phyloP scores from a whole-genome alignment of 2,888 invertebrate genomes.

The Erpobdella octoculata region DNA sequence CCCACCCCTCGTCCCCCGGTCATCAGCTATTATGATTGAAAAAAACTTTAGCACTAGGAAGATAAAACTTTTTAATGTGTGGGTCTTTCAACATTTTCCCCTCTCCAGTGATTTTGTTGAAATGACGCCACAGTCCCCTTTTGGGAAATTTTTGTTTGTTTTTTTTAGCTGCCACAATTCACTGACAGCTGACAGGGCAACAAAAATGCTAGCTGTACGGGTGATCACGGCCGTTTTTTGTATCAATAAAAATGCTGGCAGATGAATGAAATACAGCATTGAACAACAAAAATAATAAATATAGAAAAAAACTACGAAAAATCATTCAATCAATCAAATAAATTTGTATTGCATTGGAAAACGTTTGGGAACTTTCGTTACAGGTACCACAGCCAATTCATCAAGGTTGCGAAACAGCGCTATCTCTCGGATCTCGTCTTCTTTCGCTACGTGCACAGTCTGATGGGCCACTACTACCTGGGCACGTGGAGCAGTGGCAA shows the following conservation, averaged over 20 bases:
- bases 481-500: constrained; percentile 43
- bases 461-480: constrained; percentile 45
- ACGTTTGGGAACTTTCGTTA: not conserved
- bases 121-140: no score
- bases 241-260: not conserved
- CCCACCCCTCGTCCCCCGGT: no score
- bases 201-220: no score
- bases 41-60: no score
- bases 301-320: not conserved
- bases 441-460: constrained; percentile 38
- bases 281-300: not conserved
- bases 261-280: not conserved
- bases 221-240: no score
- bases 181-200: no score
- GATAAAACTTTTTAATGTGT: no score
- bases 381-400: constrained; percentile 38
- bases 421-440: constrained; percentile 33
- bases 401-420: constrained; percentile 33
- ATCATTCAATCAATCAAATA: not conserved
- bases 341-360: not conserved
- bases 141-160: no score
- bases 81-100: no score
- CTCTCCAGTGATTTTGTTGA: no score
- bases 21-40: no score
- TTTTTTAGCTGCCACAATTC: no score